Conservation (phyloP, 2,113 vertebrate species). For the Hydropotes inermis region DNA sequence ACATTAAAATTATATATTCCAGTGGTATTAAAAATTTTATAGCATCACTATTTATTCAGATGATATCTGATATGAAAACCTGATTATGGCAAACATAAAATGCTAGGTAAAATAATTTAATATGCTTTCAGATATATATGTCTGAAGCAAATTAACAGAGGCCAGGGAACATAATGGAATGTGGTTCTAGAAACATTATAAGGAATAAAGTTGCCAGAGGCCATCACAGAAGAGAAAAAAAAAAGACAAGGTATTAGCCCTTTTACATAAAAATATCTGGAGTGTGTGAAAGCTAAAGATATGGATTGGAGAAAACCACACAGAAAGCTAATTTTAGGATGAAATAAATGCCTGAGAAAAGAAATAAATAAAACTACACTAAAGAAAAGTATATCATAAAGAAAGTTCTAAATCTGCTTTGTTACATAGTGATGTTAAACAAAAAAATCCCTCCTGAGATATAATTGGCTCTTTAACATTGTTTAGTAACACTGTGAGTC, state of each 20-base stretch:
- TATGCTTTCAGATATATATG: not conserved
- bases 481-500: not conserved
- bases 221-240: not conserved
- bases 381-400: not conserved
- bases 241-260: not conserved
- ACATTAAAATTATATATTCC: conserved; percentile 1
- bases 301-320: not conserved
- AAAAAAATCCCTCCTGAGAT: not conserved
- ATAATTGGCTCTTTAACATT: not conserved
- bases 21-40: not conserved
- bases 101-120: not conserved
- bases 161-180: not conserved
- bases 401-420: not conserved
- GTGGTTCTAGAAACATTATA: not conserved
- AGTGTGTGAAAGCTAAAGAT: not conserved
- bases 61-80: not conserved
- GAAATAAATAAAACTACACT: not conserved
- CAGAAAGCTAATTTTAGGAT: not conserved
- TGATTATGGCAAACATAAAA: not conserved
- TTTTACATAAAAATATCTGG: not conserved
- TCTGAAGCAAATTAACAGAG: not conserved
- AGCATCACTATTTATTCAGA: not conserved
- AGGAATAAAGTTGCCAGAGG: not conserved
- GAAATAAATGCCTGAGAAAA: not conserved
- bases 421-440: not conserved